phyloP scores from a whole-genome alignment of 2,113 vertebrate species.

The Acinonyx jubatus region DNA sequence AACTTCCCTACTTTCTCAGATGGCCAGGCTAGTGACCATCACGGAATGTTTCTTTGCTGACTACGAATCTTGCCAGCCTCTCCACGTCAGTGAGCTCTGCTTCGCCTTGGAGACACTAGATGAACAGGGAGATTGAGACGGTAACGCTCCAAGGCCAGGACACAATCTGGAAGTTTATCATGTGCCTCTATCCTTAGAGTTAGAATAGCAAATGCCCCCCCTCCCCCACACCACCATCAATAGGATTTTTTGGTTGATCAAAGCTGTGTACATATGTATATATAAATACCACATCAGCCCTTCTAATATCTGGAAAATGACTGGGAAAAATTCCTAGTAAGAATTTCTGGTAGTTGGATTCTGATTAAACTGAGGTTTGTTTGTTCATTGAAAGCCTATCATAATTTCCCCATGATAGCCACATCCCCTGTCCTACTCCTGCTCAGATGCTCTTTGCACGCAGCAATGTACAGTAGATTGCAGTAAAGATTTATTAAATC shows the following conservation, averaged over 20 bases:
- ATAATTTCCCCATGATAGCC: background rate
- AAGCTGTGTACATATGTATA: background rate
- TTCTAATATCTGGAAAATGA: constrained; percentile 32
- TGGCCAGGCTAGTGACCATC: background rate
- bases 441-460: background rate
- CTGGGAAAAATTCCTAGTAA: constrained; percentile 25
- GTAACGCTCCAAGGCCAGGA: background rate
- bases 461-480: background rate
- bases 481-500: background rate
- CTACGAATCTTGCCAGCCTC: background rate
- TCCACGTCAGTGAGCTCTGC: constrained; percentile 34
- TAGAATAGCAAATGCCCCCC: background rate
- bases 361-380: constrained; percentile 51
- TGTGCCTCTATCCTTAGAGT: constrained; percentile 25
- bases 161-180: constrained; percentile 24
- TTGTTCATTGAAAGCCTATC: constrained; percentile 21
- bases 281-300: constrained; percentile 8
- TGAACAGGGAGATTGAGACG: background rate
- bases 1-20: constrained; percentile 49
- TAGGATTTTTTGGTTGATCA: constrained; percentile 22
- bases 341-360: constrained; percentile 25
- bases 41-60: constrained; percentile 49
- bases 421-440: background rate
- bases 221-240: background rate
- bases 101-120: constrained; percentile 20